These are phyloP conservation scores for Aleadryas rufinucha DNA, from an alignment of 2,113 vertebrate species.

Conservation along the genomic window DNA sequence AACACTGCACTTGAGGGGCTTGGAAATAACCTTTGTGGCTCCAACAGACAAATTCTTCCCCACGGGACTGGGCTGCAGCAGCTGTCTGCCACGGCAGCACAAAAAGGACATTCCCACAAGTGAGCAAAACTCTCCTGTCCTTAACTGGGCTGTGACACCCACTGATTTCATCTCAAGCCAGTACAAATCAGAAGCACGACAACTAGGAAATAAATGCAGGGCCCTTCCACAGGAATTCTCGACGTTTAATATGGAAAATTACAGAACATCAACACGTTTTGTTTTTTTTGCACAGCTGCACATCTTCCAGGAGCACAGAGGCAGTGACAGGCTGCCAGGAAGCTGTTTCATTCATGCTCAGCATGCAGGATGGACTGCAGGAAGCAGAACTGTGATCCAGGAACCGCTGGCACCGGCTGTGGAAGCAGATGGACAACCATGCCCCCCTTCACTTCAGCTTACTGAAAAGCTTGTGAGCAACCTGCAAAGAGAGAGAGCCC, in stretches of 20 bases:
- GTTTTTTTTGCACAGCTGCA: neutral
- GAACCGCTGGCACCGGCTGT: rapidly evolving
- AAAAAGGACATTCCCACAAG: neutral
- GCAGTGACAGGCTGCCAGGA: neutral
- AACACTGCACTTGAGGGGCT: rapidly evolving
- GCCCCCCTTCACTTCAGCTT: slow-evolving; percentile 68
- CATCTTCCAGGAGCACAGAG: neutral
- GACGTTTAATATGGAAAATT: slow-evolving; percentile 49
- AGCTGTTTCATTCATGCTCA: neutral
- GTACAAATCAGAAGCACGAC: neutral
- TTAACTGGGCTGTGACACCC: neutral
- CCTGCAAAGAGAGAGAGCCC: slow-evolving; percentile 49
- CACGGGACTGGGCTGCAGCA: rapidly evolving
- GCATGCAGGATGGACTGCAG: neutral
- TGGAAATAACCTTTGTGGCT: neutral
- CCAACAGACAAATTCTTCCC: neutral
- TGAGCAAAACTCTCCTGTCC: rapidly evolving
- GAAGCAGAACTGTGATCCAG: neutral
- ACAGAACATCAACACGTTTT: neutral
- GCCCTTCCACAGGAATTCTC: neutral
- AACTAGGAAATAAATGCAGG: neutral
- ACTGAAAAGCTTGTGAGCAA: slow-evolving; percentile 77
- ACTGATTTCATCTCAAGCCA: neutral
- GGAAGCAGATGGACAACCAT: neutral
- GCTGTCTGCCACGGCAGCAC: rapidly evolving